Evolutionary conservation across 35 echinoderm and acorn worm species (phyloP).

Genomic region (Apostichopus californicus): DNA sequence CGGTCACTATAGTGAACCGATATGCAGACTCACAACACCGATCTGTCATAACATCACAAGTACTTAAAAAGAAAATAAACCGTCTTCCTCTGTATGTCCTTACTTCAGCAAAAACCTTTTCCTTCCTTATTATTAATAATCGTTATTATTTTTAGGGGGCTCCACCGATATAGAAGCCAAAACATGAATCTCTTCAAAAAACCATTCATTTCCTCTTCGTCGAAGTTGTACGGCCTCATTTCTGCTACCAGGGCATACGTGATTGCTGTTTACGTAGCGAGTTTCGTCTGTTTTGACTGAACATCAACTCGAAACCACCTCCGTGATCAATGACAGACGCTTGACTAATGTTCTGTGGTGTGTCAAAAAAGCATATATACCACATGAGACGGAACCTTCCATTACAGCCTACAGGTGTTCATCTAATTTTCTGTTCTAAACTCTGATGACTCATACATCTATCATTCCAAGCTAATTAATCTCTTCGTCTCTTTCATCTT

Average conservation of each 20-base stretch:
- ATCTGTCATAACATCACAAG: no score
- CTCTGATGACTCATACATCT: not conserved
- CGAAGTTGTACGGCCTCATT: not conserved
- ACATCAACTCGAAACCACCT: not conserved
- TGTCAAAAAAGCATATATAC: not conserved
- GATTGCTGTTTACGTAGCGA: not conserved
- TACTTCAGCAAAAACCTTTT: no score
- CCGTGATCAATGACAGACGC: not conserved
- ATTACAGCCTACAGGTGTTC: not conserved
- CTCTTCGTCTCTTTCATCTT: not conserved
- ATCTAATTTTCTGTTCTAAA: not conserved
- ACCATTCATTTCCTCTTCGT: not conserved
- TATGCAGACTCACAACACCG: no score
- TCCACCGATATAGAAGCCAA: no score
- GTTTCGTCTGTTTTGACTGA: not conserved
- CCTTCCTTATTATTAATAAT: no score
- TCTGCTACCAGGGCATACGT: not conserved
- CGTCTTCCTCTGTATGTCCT: no score
- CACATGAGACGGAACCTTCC: not conserved
- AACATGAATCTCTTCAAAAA: no score
- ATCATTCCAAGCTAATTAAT: not conserved
- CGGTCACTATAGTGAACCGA: no score
- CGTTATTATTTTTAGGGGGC: no score
- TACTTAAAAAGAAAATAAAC: no score
- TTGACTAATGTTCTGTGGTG: not conserved